Evolutionary conservation across 1,140 invertebrate species (phyloP), one percentile per base, ranked within the genome.

Genomic region (Venturia canescens): DNA sequence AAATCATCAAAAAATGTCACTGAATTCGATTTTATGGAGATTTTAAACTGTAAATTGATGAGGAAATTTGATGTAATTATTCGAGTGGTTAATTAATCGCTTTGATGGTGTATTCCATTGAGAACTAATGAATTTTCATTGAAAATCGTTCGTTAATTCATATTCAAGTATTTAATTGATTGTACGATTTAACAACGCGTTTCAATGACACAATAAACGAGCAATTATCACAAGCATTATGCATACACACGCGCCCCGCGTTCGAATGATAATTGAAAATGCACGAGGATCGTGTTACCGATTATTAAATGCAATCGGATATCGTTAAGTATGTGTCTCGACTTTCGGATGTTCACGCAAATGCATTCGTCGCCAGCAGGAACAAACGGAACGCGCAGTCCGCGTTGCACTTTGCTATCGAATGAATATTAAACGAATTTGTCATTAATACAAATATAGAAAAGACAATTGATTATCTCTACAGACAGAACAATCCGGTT

Each of bases 281-380:
- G 38, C 38, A 26, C 53, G 48, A 50, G 70, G 60, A 60, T 80
- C 79, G 44, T 26, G 26, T 75, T 72, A 66, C 72, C 29, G 69
- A 75, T 80, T 80, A 80, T 80, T 80, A 80, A 80, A 74, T 26
- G 79, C 71, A 80, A 80, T 69, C 23, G n/a, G 44, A 80, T 72
- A 74, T 50, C 71, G 29, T 21, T 16, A 63, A 74, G 44, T 74
- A 63, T 26, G 71, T 48, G 71, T 66, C 79, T 80, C 79, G 63
- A 75, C n/a, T 80, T 80, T 80, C 79, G 71, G 18, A 29, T 23
- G 44, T 27, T 26, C 44, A 27, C 34, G 18, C 29, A 6, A 74
- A 23, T 63, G 60, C 60, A 63, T 63, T 63, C 23, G 60, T 53
- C 21, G 23, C 60, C 23, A 26, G 23, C 23, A 26, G 23, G 60